Percentiles rank a stretch among this genome's conserved stretches.
Conservation (phyloP, 2,888 invertebrate species). For the Synergus umbraculus region DNA sequence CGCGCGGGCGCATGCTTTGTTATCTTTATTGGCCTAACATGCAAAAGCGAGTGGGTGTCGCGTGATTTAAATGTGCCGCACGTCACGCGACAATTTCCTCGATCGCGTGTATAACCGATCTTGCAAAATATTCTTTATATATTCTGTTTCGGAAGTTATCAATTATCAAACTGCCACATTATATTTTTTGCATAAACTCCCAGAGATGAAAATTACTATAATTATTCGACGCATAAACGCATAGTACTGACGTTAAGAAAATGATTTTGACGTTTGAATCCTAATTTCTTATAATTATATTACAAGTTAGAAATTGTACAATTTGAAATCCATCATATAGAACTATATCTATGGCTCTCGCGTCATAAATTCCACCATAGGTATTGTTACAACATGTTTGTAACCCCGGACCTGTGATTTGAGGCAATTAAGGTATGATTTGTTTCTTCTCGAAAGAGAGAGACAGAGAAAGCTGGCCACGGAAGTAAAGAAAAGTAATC, state of each 20-base stretch:
- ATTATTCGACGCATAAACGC: neutral
- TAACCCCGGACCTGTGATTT: conserved; percentile 62
- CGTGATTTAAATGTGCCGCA: conserved; percentile 67
- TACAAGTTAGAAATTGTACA: neutral
- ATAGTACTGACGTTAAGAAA: neutral
- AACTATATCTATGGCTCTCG: neutral
- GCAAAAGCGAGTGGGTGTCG: conserved; percentile 65
- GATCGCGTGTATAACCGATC: conserved; percentile 51
- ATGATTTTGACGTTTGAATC: neutral
- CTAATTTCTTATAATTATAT: neutral
- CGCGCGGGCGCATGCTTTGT: conserved; percentile 55
- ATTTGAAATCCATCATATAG: neutral
- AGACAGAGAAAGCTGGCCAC: conserved; percentile 8
- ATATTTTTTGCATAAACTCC: neutral
- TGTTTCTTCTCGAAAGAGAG: conserved; percentile 52
- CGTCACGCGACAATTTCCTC: conserved; percentile 46
- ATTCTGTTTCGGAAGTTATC: conserved; percentile 7
- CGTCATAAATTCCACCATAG: conserved; percentile 4
- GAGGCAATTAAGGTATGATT: conserved; percentile 67
- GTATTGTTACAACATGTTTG: conserved; percentile 57
- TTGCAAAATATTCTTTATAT: conserved; percentile 52
- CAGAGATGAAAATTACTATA: neutral
- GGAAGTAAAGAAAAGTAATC: conserved; percentile 18
- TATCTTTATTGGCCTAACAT: conserved; percentile 58
- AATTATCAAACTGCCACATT: neutral